Conservation (phyloP, 2,113 vertebrate genomes). For the Pygoscelis adeliae region DNA sequence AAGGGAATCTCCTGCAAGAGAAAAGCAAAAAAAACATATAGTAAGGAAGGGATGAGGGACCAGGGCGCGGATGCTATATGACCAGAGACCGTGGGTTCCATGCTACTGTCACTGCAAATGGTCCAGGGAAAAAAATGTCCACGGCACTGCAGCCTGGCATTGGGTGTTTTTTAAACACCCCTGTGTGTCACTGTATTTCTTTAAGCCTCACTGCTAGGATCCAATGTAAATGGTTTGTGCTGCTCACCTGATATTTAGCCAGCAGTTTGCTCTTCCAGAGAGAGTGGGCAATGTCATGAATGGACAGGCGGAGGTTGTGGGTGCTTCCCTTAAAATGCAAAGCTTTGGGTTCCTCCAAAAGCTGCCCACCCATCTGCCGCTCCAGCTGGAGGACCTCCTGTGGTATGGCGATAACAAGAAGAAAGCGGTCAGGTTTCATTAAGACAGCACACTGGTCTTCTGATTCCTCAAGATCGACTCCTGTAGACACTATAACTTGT, state of each 20-base stretch:
- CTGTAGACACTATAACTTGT: background rate
- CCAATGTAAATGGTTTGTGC: background rate
- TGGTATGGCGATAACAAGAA: background rate
- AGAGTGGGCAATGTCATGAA: slow-evolving; percentile 89
- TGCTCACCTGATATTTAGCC: slow-evolving; percentile 92
- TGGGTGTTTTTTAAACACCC: background rate
- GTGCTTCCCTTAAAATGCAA: slow-evolving; percentile 95
- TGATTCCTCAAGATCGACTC: background rate
- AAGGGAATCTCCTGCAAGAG: slow-evolving; percentile 89
- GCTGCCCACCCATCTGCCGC: slow-evolving; percentile 91
- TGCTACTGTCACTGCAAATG: background rate
- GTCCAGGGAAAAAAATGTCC: background rate
- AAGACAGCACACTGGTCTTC: background rate
- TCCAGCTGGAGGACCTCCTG: slow-evolving; percentile 95
- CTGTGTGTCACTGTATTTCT: background rate
- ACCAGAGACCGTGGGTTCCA: background rate
- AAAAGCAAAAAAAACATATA: background rate
- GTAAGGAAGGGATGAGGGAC: too few relatives aligned
- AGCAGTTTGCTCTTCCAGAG: slow-evolving; percentile 95
- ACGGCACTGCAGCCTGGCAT: background rate
- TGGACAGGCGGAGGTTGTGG: slow-evolving; percentile 91
- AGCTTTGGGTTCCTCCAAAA: slow-evolving; percentile 92
- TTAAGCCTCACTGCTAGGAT: background rate
- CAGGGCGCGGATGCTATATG: fast-evolving
- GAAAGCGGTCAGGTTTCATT: background rate